A percentile compares a stretch with the other conserved stretches of the same genome.
These are phyloP conservation scores for Ditula angustiorana DNA, from an alignment of 2,888 invertebrate genomes.

Conservation along the genomic window DNA sequence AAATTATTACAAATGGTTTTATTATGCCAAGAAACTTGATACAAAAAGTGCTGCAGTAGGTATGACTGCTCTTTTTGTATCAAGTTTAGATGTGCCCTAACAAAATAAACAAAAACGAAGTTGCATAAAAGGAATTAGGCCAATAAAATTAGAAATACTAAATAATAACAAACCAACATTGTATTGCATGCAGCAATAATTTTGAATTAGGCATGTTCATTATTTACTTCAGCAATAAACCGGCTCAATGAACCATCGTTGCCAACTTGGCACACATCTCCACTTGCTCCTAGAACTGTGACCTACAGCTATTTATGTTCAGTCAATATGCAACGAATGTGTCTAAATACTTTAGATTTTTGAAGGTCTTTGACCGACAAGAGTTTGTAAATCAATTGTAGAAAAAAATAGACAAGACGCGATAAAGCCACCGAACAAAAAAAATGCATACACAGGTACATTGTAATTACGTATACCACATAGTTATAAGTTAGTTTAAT, in stretches of 20 bases:
- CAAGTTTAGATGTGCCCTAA: background rate
- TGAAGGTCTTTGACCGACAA: slow-evolving; percentile 36
- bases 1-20: background rate
- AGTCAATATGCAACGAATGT: slow-evolving; percentile 33
- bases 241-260: slow-evolving; percentile 51
- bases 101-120: background rate
- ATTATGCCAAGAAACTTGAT: background rate
- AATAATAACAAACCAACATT: background rate
- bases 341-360: slow-evolving; percentile 25
- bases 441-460: too few relatives aligned
- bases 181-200: slow-evolving; percentile 13
- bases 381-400: background rate
- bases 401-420: background rate
- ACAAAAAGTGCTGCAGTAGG: background rate
- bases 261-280: slow-evolving; percentile 61
- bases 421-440: too few relatives aligned
- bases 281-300: slow-evolving; percentile 55
- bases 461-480: too few relatives aligned
- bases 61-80: background rate
- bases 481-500: too few relatives aligned
- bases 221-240: slow-evolving; percentile 51
- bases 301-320: slow-evolving; percentile 51
- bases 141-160: too few relatives aligned
- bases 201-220: slow-evolving; percentile 30
- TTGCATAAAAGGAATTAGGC: too few relatives aligned